Evolutionary conservation across 2,113 vertebrate species (phyloP).

Genomic region (Sigmodon hispidus): DNA sequence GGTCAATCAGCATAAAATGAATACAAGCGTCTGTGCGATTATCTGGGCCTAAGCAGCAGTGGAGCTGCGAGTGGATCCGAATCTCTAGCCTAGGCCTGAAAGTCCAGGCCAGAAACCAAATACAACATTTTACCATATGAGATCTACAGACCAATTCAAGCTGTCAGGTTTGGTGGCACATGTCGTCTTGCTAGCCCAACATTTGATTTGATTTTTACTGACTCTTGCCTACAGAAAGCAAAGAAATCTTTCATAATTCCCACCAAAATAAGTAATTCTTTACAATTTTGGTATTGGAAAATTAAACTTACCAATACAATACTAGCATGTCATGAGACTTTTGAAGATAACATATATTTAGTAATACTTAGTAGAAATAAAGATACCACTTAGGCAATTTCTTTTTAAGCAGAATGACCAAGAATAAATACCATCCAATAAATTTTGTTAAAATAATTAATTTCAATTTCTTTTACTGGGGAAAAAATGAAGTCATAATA

Average conservation of each 20-base stretch:
- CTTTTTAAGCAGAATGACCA: conserved; percentile 54
- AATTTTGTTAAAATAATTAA: not conserved
- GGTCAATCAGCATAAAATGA: too few species aligned
- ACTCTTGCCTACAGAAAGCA: conserved; percentile 73
- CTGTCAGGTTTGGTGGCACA: not conserved
- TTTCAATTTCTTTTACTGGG: conserved; percentile 20
- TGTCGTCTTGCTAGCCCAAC: not conserved
- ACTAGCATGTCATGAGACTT: conserved; percentile 52
- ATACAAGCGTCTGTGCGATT: too few species aligned
- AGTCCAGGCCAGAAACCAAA: too few species aligned
- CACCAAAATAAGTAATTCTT: conserved; percentile 73
- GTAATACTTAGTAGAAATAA: conserved; percentile 70
- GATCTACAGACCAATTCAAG: not conserved
- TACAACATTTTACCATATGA: not conserved
- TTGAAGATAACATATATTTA: conserved; percentile 74
- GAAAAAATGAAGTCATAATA: not conserved
- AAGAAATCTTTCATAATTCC: conserved; percentile 69
- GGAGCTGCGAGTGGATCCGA: too few species aligned
- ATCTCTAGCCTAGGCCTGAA: too few species aligned
- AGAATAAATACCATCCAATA: conserved; percentile 55
- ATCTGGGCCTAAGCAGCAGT: too few species aligned
- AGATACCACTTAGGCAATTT: conserved; percentile 53
- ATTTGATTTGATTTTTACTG: conserved; percentile 44
- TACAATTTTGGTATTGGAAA: conserved; percentile 62
- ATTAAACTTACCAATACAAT: conserved; percentile 72